Base-by-base conservation (phyloP, 2,888 invertebrate species). In the Noctua janthe region DNA sequence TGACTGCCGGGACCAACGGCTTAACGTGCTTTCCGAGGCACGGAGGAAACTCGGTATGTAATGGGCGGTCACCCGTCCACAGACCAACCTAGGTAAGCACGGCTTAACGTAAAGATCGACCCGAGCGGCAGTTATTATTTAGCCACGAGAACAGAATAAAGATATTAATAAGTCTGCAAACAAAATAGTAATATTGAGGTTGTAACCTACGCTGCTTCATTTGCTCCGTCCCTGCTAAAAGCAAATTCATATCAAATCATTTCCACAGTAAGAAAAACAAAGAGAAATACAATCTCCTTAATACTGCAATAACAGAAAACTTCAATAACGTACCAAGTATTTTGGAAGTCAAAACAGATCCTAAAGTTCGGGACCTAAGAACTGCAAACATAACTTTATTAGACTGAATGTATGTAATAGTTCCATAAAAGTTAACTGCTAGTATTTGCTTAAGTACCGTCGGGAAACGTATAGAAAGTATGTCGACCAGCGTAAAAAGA, bases 401-500 rank as follows among this genome's bases (percentile, higher is more conserved):
- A 93, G 90, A 91, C 90, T 89, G 90, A 94, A 95, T 95, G 92
- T 94, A 94, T 94, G 94, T 94, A 94, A 95, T 93, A 94, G 95
- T 94, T 92, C 91, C 91, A 95, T 96, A 95, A 96, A 96, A 95
- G 93, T 94, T 95, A 95, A 95, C 94, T 92, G 92, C 93, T 91
- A 92, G 94, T 94, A 95, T 95, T 95, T 95, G 92, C 94, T 93
- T 95, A 95, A 95, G 94, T 92, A 94, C 93, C 91, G 84, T 66
- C 91, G 85, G 91, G 92, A 92, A 84, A 88, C 85, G 87, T 89
- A 91, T 89, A 89, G 82, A 84, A 76, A 82, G 62, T 62, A 75
- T 84, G 81, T 76, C 74, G 87, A 83, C 95, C 95, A 94, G 81
- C 86, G 39, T 83, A 86, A 81, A 59, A 82, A 89, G 94, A 93